Conservation (phyloP, 2,797 vertebrate genomes). For the Rallus crepitans region DNA sequence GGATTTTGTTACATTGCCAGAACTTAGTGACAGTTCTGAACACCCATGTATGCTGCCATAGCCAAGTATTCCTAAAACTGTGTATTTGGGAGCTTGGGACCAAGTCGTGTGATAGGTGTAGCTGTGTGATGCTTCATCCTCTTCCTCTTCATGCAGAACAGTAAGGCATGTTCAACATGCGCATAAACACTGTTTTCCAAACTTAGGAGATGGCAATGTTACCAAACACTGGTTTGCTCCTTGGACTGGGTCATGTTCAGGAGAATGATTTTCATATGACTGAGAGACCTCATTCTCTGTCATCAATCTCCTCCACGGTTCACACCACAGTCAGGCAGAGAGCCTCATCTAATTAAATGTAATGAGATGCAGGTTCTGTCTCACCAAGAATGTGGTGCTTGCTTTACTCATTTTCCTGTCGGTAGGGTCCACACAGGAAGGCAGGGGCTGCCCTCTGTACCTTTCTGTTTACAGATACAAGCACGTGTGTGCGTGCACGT, state of each 20-base stretch:
- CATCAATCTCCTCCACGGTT: neutral
- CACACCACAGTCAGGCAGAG: neutral
- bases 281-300: neutral
- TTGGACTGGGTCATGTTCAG: neutral
- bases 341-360: neutral
- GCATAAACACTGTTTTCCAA: neutral
- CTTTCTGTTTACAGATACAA: neutral
- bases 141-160: neutral
- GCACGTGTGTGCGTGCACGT: fast-evolving
- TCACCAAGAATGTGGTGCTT: neutral
- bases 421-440: neutral
- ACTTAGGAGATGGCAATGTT: neutral
- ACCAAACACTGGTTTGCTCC: neutral
- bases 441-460: neutral
- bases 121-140: neutral
- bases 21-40: neutral
- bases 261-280: neutral
- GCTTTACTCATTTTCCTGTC: neutral
- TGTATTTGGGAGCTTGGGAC: neutral
- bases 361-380: neutral
- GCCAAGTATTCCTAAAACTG: neutral
- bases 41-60: neutral
- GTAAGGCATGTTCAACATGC: neutral
- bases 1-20: neutral
- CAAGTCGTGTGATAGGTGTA: neutral